Evolutionary conservation across 1,140 invertebrate genomes (phyloP), one percentile per base, ranked within the genome.

Genomic region (Acromyrmex charruanus): DNA sequence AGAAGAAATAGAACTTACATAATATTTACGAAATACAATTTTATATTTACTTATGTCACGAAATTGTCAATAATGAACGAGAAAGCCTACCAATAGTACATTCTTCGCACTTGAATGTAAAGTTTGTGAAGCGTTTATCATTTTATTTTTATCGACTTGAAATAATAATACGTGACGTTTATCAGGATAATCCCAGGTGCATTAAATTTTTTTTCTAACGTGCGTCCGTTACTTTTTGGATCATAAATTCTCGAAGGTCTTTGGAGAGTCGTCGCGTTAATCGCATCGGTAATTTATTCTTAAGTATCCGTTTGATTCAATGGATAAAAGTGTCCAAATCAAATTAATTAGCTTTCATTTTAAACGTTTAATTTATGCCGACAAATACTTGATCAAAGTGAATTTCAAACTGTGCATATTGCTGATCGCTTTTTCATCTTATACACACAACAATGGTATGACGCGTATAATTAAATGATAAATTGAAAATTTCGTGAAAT

Each of bases 181-280:
- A 35, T 53, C 35, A 80, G 25, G 12, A 35, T 35, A 14, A 63
- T 39, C 14, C 4, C 77, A 25, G 31, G 28, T 44, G 10, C 14
- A 28, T 14, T 59, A 58, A 28, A 44, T 28, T 49, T 65, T 49
- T 44, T 49, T 79, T n/a, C 9, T 14, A 18, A 16, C 2, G 10
- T 9, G 14, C n/a, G 14, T 2, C 16, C 5, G 14, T 12, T 49
- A 59, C 21, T 80, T 12, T 55, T 51, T 12, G 63, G 16, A 55
- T 55, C 49, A 39, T 39, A 7, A 80, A 65, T 65, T 77, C 39
- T 63, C 39, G 28, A 63, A 25, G 14, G 10, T 63, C 18, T 35
- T 69, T 3, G n/a, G 16, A 55, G 14, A 80, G 3, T n/a, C 14
- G 25, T 66, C 49, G n/a, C 61, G 25, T 80, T 80, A 80, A 81